Conservation (phyloP, 1,140 invertebrate species). For the Macrotrachela quadricornifera region DNA sequence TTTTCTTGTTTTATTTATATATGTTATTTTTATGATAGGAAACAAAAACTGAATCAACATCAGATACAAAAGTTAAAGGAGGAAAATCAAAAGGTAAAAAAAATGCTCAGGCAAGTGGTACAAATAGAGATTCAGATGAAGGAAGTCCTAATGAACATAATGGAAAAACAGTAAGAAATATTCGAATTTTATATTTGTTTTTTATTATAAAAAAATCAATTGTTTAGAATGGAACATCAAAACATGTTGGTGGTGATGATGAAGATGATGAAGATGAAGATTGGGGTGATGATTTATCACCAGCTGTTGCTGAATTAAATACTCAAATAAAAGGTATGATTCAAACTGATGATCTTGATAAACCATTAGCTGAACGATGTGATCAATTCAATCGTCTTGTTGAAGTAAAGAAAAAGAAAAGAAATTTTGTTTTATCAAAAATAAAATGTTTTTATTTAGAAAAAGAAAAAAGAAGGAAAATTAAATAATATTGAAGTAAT, state of each 20-base stretch:
- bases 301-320: not conserved
- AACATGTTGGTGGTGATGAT: conserved; percentile 16
- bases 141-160: not conserved
- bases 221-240: not conserved
- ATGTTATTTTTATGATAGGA: conserved; percentile 31
- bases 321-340: conserved; percentile 1
- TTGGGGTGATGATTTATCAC: conserved; percentile 8
- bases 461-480: not conserved
- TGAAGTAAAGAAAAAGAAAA: not conserved
- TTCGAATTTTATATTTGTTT: too few species aligned
- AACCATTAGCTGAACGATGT: not conserved
- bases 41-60: conserved; percentile 36
- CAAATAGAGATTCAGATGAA: not conserved
- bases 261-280: conserved; percentile 12
- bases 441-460: not conserved
- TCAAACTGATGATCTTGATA: not conserved
- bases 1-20: not conserved
- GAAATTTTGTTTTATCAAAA: not conserved
- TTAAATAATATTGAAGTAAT: not conserved
- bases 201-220: not conserved
- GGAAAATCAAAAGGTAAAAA: conserved; percentile 10
- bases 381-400: not conserved
- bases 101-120: not conserved
- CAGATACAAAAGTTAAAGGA: conserved; percentile 22
- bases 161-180: not conserved